Evolutionary conservation across 2,888 invertebrate genomes (phyloP).

Genomic region (Cheilosia urbana): DNA sequence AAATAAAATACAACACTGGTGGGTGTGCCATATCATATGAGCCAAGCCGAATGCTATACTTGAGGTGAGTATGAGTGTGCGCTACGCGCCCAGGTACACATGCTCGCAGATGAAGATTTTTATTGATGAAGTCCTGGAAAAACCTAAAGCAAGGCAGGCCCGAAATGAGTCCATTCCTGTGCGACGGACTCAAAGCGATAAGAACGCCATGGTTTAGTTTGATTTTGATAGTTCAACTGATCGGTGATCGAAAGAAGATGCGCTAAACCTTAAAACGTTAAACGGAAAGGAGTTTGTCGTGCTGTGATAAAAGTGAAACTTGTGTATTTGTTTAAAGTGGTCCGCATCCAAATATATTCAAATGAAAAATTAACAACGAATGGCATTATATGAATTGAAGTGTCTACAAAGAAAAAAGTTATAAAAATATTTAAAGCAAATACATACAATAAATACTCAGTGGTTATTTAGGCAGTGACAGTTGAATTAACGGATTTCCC

Average conservation of each 20-base stretch:
- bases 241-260: conserved; percentile 53
- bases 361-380: neutral
- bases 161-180: conserved; percentile 52
- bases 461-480: too few relatives aligned
- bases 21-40: conserved; percentile 65
- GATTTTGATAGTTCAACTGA: conserved; percentile 58
- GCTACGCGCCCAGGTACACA: conserved; percentile 50
- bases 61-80: conserved; percentile 34
- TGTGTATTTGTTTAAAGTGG: neutral
- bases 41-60: conserved; percentile 26
- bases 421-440: too few relatives aligned
- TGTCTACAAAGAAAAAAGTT: too few relatives aligned
- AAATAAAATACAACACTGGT: conserved; percentile 56
- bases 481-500: too few relatives aligned
- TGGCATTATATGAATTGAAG: too few relatives aligned
- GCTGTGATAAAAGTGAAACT: conserved; percentile 47
- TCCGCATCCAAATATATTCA: neutral
- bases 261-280: neutral
- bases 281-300: conserved; percentile 4
- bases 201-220: conserved; percentile 52
- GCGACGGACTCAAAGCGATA: conserved; percentile 33
- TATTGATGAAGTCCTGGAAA: conserved; percentile 76
- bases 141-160: conserved; percentile 58
- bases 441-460: too few relatives aligned
- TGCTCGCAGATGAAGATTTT: conserved; percentile 35